Conservation (phyloP, 2,888 invertebrate species). For the Linyphia triangularis region DNA sequence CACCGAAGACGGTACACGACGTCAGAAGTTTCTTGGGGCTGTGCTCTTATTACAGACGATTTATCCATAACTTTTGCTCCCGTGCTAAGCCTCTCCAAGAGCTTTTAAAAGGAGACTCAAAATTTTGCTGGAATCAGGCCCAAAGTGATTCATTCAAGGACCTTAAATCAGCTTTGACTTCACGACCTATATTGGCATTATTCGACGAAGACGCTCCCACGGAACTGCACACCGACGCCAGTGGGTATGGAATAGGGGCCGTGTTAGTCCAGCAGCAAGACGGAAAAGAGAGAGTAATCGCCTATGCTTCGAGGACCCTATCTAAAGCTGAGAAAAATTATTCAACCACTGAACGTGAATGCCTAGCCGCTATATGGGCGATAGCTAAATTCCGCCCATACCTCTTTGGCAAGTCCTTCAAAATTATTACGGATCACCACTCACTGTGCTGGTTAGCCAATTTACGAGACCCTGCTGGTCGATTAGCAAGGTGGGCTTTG, state of each 20-base stretch:
- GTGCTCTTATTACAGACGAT: constrained; percentile 8
- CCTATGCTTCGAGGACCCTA: not conserved
- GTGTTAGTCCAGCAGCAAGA: not conserved
- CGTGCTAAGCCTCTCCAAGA: not conserved
- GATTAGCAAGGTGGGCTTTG: too few species aligned
- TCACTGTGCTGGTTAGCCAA: constrained; percentile 79
- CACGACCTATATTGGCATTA: not conserved
- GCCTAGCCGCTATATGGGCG: constrained; percentile 76
- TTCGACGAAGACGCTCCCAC: not conserved
- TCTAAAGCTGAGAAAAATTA: constrained; percentile 49
- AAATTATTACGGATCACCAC: constrained; percentile 76
- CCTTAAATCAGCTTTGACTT: not conserved
- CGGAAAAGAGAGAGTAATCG: not conserved
- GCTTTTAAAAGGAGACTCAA: constrained; percentile 1
- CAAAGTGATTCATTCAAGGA: not conserved
- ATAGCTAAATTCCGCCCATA: constrained; percentile 76
- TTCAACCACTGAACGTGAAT: constrained; percentile 75
- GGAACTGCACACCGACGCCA: constrained; percentile 12
- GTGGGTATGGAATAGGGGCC: constrained; percentile 6
- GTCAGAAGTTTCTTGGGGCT: constrained; percentile 27
- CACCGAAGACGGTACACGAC: constrained; percentile 27
- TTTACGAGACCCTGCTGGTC: constrained; percentile 80
- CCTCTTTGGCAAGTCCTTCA: constrained; percentile 76
- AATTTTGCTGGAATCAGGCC: not conserved
- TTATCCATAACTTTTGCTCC: not conserved